A percentile compares a stretch with the other conserved stretches of the same genome.
phyloP scores from a whole-genome alignment of 2,797 vertebrate genomes.

The Platyrinchus mystaceus region DNA sequence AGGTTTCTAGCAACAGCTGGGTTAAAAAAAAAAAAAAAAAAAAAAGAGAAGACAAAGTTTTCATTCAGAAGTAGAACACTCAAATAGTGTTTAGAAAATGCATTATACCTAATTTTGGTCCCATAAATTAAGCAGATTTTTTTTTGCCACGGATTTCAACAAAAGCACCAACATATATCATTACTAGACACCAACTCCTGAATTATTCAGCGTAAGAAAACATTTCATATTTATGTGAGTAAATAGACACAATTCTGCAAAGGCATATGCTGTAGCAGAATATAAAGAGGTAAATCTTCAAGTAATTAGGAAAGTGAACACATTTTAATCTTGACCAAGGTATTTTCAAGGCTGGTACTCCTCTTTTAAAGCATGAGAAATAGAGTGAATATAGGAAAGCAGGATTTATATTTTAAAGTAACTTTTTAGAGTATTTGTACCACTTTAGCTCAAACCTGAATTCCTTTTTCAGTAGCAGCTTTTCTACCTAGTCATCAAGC shows the following conservation, averaged over 20 bases:
- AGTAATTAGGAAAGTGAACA: not conserved
- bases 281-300: not conserved
- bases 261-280: accelerated
- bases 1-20: not conserved
- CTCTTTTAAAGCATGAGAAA: not conserved
- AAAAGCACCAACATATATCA: not conserved
- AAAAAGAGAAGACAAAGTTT: not conserved
- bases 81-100: not conserved
- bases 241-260: not conserved
- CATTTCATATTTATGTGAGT: not conserved
- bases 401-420: not conserved
- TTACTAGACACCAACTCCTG: not conserved
- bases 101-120: not conserved
- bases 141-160: not conserved
- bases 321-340: not conserved
- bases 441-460: not conserved
- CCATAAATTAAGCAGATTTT: not conserved
- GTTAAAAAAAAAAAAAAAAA: not conserved
- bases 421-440: not conserved
- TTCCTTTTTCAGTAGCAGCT: not conserved
- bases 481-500: not conserved
- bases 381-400: not conserved
- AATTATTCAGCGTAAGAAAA: not conserved
- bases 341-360: not conserved
- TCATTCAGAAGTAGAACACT: not conserved